Percentiles rank a stretch among this genome's conserved stretches.
Conservation (phyloP, 2,113 vertebrate genomes). For the Forbesichthys agassizii region DNA sequence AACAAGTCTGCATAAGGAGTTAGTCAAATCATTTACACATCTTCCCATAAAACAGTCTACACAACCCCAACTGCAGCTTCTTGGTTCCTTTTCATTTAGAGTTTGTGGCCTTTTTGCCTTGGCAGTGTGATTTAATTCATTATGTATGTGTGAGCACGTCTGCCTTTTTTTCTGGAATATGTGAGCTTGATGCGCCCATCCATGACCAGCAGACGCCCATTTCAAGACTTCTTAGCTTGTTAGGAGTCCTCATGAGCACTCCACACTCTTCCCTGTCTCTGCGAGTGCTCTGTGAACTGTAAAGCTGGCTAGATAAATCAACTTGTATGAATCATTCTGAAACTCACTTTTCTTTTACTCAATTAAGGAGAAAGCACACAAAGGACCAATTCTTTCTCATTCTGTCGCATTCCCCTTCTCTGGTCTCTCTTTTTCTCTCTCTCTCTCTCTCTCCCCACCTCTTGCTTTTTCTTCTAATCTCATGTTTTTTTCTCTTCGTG, state of each 20-base stretch:
- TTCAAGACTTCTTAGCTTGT: slow-evolving; percentile 70
- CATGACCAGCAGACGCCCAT: slow-evolving; percentile 62
- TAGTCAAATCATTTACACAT: too few species aligned
- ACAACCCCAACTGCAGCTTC: slow-evolving; percentile 22
- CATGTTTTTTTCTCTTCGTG: slow-evolving; percentile 15
- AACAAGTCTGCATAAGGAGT: too few species aligned
- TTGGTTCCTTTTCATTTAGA: slow-evolving; percentile 48
- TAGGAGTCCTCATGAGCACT: slow-evolving; percentile 72
- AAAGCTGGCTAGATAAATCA: slow-evolving; percentile 73
- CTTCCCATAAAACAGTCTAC: slow-evolving; percentile 11
- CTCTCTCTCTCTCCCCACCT: slow-evolving; percentile 43
- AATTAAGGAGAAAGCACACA: slow-evolving; percentile 69
- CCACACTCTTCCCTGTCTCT: slow-evolving; percentile 63
- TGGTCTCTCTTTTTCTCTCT: background rate
- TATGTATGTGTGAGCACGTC: slow-evolving; percentile 69
- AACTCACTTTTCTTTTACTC: slow-evolving; percentile 72
- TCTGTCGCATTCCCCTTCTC: background rate
- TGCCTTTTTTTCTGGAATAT: slow-evolving; percentile 51
- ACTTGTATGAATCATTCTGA: slow-evolving; percentile 67
- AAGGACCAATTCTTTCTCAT: slow-evolving; percentile 42
- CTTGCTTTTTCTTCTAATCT: background rate
- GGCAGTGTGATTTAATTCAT: slow-evolving; percentile 62
- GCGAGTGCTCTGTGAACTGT: slow-evolving; percentile 64
- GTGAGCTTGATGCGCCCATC: slow-evolving; percentile 58
- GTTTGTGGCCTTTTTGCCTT: slow-evolving; percentile 34